Conservation (phyloP, 2,113 vertebrate genomes). For the Scortum barcoo region DNA sequence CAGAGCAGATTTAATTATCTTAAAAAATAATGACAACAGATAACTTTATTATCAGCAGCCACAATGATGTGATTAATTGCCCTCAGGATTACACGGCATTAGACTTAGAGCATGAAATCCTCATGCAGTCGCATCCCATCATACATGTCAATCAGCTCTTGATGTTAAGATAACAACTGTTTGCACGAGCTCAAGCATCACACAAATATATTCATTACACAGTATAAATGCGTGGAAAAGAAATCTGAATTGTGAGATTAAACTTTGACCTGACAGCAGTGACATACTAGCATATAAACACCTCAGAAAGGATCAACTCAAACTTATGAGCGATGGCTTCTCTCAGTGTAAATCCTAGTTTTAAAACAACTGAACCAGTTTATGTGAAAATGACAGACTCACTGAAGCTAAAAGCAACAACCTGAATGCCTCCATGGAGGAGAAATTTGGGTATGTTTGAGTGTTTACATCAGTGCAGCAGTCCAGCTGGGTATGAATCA, state of each 20-base stretch:
- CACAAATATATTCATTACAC: background rate
- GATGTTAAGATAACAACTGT: background rate
- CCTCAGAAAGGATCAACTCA: background rate
- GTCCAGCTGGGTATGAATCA: constrained; percentile 57
- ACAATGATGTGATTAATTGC: constrained; percentile 36
- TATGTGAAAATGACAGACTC: constrained; percentile 18
- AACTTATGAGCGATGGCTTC: background rate
- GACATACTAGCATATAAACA: background rate
- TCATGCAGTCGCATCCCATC: background rate
- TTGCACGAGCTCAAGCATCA: too few relatives aligned
- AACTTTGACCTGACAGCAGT: background rate
- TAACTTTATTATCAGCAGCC: constrained; percentile 16
- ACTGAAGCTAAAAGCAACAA: constrained; percentile 32
- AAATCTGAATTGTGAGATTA: background rate
- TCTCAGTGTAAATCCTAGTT: background rate
- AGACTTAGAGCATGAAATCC: constrained; percentile 14
- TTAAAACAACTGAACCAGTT: background rate
- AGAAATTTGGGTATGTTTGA: constrained; percentile 29
- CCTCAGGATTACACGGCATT: constrained; percentile 12
- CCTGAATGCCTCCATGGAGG: background rate
- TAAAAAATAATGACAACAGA: constrained; percentile 35
- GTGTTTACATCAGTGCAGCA: constrained; percentile 29
- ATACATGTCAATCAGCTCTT: background rate
- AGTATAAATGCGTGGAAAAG: background rate
- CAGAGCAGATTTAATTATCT: constrained; percentile 24